Evolutionary conservation across 2,113 vertebrate species (phyloP).

Genomic region (Cricetomys ansorgei): DNA sequence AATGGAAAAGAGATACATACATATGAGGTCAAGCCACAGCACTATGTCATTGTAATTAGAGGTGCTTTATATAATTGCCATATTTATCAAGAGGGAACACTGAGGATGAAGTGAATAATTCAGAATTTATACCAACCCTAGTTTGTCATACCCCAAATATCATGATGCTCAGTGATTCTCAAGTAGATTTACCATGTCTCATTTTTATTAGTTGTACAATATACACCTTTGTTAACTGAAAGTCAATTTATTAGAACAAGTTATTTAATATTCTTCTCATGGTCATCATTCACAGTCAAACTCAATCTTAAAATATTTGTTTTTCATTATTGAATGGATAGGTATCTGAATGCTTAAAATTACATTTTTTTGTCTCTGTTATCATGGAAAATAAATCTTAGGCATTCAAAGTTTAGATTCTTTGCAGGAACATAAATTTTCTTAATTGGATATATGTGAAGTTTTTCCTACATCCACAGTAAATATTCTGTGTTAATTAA

Average conservation of each 20-base stretch:
- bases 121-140: neutral
- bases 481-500: neutral
- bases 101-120: neutral
- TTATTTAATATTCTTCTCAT: neutral
- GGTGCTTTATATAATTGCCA: neutral
- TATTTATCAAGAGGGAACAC: neutral
- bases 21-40: neutral
- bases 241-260: neutral
- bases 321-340: neutral
- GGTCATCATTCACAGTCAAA: neutral
- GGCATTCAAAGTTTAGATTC: neutral
- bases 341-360: neutral
- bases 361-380: neutral
- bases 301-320: neutral
- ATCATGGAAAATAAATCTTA: neutral
- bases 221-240: neutral
- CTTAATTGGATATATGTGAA: neutral
- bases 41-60: neutral
- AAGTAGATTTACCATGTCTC: neutral
- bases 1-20: neutral
- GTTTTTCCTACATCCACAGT: neutral
- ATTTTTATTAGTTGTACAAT: neutral
- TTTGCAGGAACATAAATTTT: neutral
- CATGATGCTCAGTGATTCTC: neutral
- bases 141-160: neutral